Evolutionary conservation across 1,140 invertebrate genomes (phyloP).

Genomic region (Aricia agestis): DNA sequence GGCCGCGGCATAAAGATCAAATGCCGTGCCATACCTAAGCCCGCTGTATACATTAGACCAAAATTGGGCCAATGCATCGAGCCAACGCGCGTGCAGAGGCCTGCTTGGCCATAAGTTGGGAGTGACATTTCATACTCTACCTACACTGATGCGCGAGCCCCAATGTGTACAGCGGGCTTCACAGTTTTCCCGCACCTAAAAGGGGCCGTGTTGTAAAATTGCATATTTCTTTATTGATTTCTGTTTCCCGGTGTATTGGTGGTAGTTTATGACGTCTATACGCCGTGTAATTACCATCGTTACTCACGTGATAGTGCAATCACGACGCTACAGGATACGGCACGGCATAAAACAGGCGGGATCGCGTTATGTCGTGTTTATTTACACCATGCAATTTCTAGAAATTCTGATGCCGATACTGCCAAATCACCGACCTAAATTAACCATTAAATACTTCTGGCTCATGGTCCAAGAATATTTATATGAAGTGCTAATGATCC

Average conservation of each 20-base stretch:
- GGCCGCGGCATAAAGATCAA: no score
- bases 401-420: background rate
- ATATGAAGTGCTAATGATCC: no score
- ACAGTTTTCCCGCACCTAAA: no score
- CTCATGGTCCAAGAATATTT: no score
- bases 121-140: no score
- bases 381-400: background rate
- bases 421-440: background rate
- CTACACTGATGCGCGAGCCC: no score
- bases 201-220: background rate
- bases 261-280: conserved; percentile 6
- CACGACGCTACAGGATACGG: conserved; percentile 13
- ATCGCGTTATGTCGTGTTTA: conserved; percentile 13
- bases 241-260: background rate
- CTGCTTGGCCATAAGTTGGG: no score
- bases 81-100: no score
- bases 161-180: no score
- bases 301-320: conserved; percentile 8
- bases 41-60: no score
- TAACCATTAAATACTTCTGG: background rate
- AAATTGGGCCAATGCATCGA: no score
- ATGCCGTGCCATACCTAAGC: no score
- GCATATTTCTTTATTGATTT: conserved; percentile 4
- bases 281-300: background rate
- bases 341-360: background rate